Evolutionary conservation across 1,140 invertebrate genomes (phyloP), one percentile per base, ranked within the genome.

Genomic region (Drosophila nikananu): DNA sequence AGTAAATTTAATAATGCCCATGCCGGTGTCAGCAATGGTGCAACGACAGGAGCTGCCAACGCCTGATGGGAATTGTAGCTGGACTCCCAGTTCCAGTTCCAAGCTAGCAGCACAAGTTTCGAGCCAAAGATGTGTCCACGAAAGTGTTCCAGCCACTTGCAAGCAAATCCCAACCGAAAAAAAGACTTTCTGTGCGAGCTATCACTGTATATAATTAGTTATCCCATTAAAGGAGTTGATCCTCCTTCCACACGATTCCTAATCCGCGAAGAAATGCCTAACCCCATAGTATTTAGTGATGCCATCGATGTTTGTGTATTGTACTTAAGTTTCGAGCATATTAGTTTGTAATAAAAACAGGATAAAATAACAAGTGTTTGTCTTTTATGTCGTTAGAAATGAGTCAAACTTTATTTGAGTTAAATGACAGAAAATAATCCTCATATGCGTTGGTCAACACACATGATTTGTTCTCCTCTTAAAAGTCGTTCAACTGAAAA

Each of bases 51-150:
- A 13, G 77, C 77, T 30, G 60, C 77, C 21, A 90, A 89, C 63
- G 84, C 84, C 71, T 89, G 64, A 84, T n/a, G 19, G 39, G 19
- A n/a, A 19, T 32, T 15, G 3, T 12, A 13, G 57, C 25, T 21
- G 25, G 21, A 37, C 30, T 58, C 54, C 17, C 32, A 57, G 48
- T 46, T 46, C 39, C 30, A 68, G 51, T 35, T 27, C 39, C 67
- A 15, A 57, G 67, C 27, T 48, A 70, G 81, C 61, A 67, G 70
- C 64, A 70, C 76, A 61, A 61, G 67, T 77, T 62, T 70, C 62
- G 79, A 86, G 83, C 83, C 83, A 86, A 86, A 86, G 83, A 86
- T 39, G 37, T 86, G 78, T 81, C 63, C 80, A 87, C 83, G 77
- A 83, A 60, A 86, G 71, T 80, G 83, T 82, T 78, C 61, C 63